Evolutionary conservation across 1,140 invertebrate genomes (phyloP), one percentile per base, ranked within the genome.

Genomic region (Drosophila willistoni): DNA sequence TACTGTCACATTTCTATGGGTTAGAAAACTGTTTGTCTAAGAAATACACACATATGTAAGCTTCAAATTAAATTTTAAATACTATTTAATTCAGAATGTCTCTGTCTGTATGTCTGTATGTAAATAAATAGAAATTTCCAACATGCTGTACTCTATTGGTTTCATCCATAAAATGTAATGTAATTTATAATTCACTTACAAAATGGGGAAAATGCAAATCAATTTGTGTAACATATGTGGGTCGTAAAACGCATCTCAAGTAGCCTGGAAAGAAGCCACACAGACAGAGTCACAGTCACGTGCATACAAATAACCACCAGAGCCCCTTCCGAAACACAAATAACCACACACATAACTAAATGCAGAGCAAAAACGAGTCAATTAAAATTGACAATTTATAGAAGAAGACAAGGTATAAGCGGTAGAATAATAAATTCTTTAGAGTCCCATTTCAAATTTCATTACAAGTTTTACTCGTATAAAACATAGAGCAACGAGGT

Each of bases 351-450:
- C 17, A 47, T 4, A 19, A 9, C 12, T 19, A 3, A 13, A 51
- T 51, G 10, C 4, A 47, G 3, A 22, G n/a, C 44, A 51, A 54
- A 66, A 77, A 36, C 56, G 71, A 78, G 76, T 78, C 74, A 78
- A 77, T 78, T 77, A 72, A 72, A 78, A 78, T 78, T 63, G 68
- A 60, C 74, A 68, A 55, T 78, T 64, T 72, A 64, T 57, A 72
- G 17, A 51, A 19, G 44, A 22, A 17, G 44, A 51, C 44, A 51
- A 51, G 17, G 17, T 22, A 19, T 22, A 51, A 19, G 10, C 10
- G 17, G 9, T 19, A 22, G 7, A 17, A 22, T 22, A 22, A 51
- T 51, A 51, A 19, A 22, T 22, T 9, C 44, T 12, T 51, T 51
- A 22, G 17, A 17, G 17, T 19, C 17, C 44, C 17, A 51, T 51